Percentiles rank a stretch among this genome's conserved stretches.
Conservation (phyloP, 2,113 vertebrate genomes). For the Mugil cephalus region DNA sequence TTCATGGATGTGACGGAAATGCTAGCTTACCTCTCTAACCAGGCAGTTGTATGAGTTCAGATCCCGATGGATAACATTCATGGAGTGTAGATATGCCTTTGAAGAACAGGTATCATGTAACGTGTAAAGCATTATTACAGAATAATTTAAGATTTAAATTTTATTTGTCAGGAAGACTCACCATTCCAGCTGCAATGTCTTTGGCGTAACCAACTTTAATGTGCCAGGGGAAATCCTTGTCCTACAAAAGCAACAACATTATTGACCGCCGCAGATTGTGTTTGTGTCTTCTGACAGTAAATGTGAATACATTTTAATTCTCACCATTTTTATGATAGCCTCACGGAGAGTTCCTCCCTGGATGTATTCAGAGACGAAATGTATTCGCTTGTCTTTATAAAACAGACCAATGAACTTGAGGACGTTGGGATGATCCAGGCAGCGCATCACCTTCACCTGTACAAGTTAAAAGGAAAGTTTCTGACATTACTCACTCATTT, state of each 20-base stretch:
- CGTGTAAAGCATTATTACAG: background rate
- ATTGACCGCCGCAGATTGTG: background rate
- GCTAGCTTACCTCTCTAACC: constrained; percentile 89
- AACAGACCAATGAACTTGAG: constrained; percentile 97
- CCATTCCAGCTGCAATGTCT: constrained; percentile 96
- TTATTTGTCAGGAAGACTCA: constrained; percentile 51
- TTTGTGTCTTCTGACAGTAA: background rate
- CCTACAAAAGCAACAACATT: constrained; percentile 75
- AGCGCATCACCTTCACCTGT: constrained; percentile 99
- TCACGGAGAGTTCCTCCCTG: constrained; percentile 92
- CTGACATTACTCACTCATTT: background rate
- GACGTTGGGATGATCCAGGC: constrained; percentile 96
- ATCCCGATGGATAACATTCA: constrained; percentile 98
- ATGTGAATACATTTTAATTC: background rate
- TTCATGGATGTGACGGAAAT: background rate
- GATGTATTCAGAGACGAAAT: constrained; percentile 97
- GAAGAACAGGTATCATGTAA: constrained; percentile 18
- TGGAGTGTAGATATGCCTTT: constrained; percentile 95
- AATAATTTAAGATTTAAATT: background rate
- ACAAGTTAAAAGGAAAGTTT: background rate
- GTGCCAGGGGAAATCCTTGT: constrained; percentile 91
- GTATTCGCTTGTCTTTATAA: constrained; percentile 96
- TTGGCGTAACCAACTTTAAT: constrained; percentile 93
- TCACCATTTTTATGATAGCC: constrained; percentile 93
- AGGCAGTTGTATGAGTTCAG: constrained; percentile 98